Base-by-base conservation (phyloP, 2,888 invertebrate species). In the Falcaria lacertinaria region DNA sequence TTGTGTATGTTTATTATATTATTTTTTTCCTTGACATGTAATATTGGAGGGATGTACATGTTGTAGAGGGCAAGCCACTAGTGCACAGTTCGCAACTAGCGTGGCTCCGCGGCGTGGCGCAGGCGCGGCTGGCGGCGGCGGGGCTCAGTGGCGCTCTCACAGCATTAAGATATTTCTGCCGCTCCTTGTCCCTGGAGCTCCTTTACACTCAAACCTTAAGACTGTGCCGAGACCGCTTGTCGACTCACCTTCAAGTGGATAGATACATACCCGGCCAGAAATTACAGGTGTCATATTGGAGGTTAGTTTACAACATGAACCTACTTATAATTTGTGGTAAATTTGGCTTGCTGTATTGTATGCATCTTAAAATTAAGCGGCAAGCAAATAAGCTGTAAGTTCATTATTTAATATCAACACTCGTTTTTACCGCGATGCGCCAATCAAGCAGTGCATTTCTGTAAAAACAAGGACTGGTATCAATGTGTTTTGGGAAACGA, bases 241-340 rank as follows among this genome's bases (percentile, higher is more conserved):
- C 97, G 47, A 95, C 95, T 55, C 97, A 98, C 71, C 92, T 97
- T 44, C 94, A 94, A 64, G 95, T 97, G 3, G 98, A 98, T 69
- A 96, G 97, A 69, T 98, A 98, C 74, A 91, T 93, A 19, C 95
- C 97, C 0, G 98, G 98, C 14, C 95, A 94, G 60, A 94, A 95
- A 71, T 90, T 98, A 14, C 94, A 96, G 8, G 93, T 98, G n/a
- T 97, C 97, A 0, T 98, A 98, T 86, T 98, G 98, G 98, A 94
- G 96, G 94, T 94, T 47, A 66, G 60, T 52, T 16, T 19, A 37
- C 17, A 28, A 11, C 11, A 11, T 28, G 22, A 22, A 22, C 22
- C 5, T 22, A n/a, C n/a, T n/a, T n/a, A n/a, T n/a, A n/a, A 3
- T 19, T 19, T 19, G 4, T 19, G 19, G 19, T 19, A 19, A 4